A percentile compares a stretch with the other conserved stretches of the same genome.
phyloP scores from a whole-genome alignment of 2,797 vertebrate species.

The Malacoraja senta region DNA sequence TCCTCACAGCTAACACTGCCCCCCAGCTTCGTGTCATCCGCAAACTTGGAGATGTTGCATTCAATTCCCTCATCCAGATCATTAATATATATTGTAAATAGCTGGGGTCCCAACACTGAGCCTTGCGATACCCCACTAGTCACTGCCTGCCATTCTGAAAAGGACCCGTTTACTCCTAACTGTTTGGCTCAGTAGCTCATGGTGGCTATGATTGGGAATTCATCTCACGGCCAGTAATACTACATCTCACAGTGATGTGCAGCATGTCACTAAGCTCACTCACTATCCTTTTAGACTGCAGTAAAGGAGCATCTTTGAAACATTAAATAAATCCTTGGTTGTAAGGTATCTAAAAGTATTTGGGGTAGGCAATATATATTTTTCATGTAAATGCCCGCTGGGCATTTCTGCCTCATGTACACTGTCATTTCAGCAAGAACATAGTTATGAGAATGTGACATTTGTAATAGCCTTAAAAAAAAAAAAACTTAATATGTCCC shows the following conservation, averaged over 20 bases:
- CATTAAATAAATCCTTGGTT: background rate
- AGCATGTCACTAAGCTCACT: background rate
- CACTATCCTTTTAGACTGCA: background rate
- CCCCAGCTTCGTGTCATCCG: no score
- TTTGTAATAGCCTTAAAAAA: slow-evolving; percentile 56
- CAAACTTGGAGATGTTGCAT: no score
- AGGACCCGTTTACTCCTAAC: background rate
- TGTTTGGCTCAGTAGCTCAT: background rate
- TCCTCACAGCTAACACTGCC: no score
- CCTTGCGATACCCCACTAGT: no score
- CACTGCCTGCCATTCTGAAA: no score
- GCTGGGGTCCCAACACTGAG: no score
- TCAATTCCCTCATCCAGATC: no score
- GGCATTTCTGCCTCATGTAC: background rate
- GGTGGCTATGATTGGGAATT: background rate
- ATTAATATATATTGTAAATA: no score
- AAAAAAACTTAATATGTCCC: slow-evolving; percentile 53
- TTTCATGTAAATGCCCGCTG: background rate
- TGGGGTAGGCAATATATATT: background rate
- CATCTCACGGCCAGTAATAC: background rate
- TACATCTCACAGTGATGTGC: background rate
- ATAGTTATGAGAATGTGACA: background rate
- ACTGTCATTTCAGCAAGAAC: background rate
- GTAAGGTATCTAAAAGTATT: background rate
- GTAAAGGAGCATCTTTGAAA: background rate